Base-by-base conservation (phyloP, 2,113 vertebrate genomes). In the Ageneiosus marmoratus region DNA sequence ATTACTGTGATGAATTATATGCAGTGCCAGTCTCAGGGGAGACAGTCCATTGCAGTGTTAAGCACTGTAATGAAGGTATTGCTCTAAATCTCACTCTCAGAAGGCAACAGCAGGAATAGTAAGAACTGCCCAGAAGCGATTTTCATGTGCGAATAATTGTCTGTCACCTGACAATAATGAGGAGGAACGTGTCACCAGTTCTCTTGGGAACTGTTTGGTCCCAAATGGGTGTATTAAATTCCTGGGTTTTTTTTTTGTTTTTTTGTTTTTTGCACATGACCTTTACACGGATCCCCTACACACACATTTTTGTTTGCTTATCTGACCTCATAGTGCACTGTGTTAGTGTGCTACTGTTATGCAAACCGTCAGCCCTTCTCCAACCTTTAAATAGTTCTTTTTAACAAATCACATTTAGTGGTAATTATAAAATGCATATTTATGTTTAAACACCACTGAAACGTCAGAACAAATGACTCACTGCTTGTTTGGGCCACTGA, bases 1-100 rank as follows among this genome's bases (percentile, higher is more conserved):
- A 77, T 86, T 44, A 77, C 62, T 65, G 32, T 86, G 79, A 85
- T 87, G 79, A 86, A 84, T 83, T 80, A 79, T 84, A 44, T 41
- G 55, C 53, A 48, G 62, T 82, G 55, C 22, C 58, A 65, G 60
- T 80, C 86, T 89, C 80, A 22, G 72, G 72, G 77, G 86, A 84
- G 69, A 70, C 46, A 65, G 76, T 83, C 76, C 67, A 74, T 65
- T 16, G 62, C 83, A 79, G 73, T 83, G 79, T 85, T 81, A 79
- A 83, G 34, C 83, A 62, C 53, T 51, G 29, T 82, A 87, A 87
- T 87, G 82, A 87, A 80, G 65, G 72, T 44, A 86, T 58, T 77
- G 34, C 56, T 87, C 63, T 74, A 82, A 84, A 84, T 83, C 56
- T 85, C 56, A 69, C 53, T 80, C 41, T 58, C 75, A 83, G 75